A percentile compares a stretch with the other conserved stretches of the same genome.
phyloP scores from a whole-genome alignment of 1,140 invertebrate species.

The Eumeta japonica region DNA sequence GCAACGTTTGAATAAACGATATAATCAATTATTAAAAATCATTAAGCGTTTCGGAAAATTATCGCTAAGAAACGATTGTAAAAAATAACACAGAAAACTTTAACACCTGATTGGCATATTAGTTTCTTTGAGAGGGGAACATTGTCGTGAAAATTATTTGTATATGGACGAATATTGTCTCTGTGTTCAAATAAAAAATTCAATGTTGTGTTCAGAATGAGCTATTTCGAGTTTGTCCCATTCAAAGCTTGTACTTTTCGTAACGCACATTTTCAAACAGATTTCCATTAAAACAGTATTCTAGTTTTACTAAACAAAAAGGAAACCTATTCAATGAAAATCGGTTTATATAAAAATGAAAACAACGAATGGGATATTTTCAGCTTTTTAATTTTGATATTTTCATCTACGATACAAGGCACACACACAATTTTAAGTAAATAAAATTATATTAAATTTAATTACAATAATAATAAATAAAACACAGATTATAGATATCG shows the following conservation, averaged over 20 bases:
- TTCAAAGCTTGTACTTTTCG: too few species aligned
- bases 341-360: constrained; percentile 19
- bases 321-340: background rate
- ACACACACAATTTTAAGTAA: constrained; percentile 60
- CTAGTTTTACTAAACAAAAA: background rate
- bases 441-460: constrained; percentile 31
- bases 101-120: too few species aligned
- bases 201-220: too few species aligned
- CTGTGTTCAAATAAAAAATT: too few species aligned
- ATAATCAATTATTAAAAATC: too few species aligned
- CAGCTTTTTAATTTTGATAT: constrained; percentile 57
- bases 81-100: too few species aligned
- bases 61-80: too few species aligned
- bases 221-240: too few species aligned
- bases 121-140: too few species aligned
- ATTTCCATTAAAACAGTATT: background rate
- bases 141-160: background rate
- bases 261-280: background rate
- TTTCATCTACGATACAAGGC: constrained; percentile 61
- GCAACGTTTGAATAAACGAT: too few species aligned
- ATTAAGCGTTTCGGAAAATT: too few species aligned
- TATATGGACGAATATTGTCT: background rate
- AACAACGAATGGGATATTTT: constrained; percentile 45
- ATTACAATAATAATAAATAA: constrained; percentile 53
- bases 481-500: too few species aligned